Evolutionary conservation across 2,797 vertebrate species (phyloP), one percentile per base, ranked within the genome.

Genomic region (Takifugu rubripes): DNA sequence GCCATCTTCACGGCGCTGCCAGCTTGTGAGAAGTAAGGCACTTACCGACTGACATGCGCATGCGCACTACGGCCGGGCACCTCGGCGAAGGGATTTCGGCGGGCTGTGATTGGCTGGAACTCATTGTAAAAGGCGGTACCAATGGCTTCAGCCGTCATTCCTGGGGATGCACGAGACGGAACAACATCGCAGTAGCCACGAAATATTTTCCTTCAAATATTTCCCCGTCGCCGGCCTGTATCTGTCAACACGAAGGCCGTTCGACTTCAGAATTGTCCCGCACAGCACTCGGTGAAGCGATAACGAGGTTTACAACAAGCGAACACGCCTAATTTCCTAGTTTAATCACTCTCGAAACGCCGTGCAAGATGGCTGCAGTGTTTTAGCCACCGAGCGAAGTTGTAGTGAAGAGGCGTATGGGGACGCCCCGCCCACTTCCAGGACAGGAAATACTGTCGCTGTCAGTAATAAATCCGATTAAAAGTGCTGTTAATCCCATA

Each of bases 1-100:
- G 96, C 95, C 96, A 98, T 98, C 96, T 97, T 97, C 93, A 90
- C 92, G 91, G 92, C 90, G 88, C 87, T 76, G 82, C 81, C 85
- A 87, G 87, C 81, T 89, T 84, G 61, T 87, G 88, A 87, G 77
- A 70, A 84, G 77, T 75, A 72, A 81, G 66, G 73, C 52, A 54
- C 72, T 87, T 74, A 72, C 78, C 72, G 26, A 74, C 50, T 82
- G 85, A 81, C 66, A 1, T 82, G 84, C 87, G 87, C 82, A 8
- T 79, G 88, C 78, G 85, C 72, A 84, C 49, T 63, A 5, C 53
- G 50, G 59, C 50, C 49, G 24, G 66, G 68, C 77, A 71, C n/a
- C 74, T 77, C 59, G 17, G 44, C 7, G 52, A 26, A 47, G 79
- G 77, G 75, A 78, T 56, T 76, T 88, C 73, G 61, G 64, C 62